These are phyloP conservation scores for Myrmophylax atrothorax DNA, from an alignment of 2,113 vertebrate genomes.

Conservation along the genomic window DNA sequence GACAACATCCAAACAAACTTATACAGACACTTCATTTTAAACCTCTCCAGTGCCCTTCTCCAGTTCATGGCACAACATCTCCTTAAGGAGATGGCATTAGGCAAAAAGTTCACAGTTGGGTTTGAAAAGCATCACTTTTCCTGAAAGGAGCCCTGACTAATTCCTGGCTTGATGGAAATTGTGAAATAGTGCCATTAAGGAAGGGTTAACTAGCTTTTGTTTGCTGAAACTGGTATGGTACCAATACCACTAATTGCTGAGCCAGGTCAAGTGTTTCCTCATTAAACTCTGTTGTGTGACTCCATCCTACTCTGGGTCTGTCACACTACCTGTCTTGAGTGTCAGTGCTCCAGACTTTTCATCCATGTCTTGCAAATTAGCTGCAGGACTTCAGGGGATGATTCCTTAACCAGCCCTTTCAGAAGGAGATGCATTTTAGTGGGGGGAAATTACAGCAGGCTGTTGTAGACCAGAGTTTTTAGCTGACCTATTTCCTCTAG, in stretches of 20 bases:
- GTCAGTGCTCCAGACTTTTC: not conserved
- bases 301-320: not conserved
- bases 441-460: not conserved
- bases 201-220: not conserved
- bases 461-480: not conserved
- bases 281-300: not conserved
- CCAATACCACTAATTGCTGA: not conserved
- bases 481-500: conserved; percentile 38
- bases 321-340: not conserved
- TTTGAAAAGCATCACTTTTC: not conserved
- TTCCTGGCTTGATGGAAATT: not conserved
- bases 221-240: not conserved
- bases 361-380: not conserved
- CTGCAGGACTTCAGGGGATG: not conserved
- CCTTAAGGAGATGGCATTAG: not conserved
- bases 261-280: not conserved
- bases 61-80: not conserved
- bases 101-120: not conserved
- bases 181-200: not conserved
- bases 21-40: not conserved
- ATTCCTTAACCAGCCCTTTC: not conserved
- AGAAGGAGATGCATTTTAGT: not conserved
- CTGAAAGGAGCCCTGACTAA: not conserved
- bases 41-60: not conserved
- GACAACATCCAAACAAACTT: not conserved